Conservation (phyloP, 2,797 vertebrate species). For the Loris lydekkerianus region DNA sequence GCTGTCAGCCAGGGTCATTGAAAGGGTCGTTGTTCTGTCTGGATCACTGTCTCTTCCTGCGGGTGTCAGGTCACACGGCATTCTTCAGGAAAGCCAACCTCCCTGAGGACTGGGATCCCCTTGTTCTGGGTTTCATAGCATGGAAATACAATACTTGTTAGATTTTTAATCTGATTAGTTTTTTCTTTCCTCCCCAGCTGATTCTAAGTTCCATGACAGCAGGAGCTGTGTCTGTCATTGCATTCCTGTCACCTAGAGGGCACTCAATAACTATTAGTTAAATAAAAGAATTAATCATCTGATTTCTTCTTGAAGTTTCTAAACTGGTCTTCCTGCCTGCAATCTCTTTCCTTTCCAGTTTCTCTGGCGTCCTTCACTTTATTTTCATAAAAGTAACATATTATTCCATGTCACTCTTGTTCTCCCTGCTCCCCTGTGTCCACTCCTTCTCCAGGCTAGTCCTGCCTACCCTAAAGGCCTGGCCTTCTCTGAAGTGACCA, state of each 20-base stretch:
- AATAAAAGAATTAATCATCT: not conserved
- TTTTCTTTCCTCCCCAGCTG: not conserved
- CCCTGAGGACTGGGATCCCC: not conserved
- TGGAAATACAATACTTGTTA: not conserved
- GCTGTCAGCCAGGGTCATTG: not conserved
- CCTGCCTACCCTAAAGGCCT: not conserved
- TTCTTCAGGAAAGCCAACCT: not conserved
- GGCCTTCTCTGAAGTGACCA: fast-evolving
- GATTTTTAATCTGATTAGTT: not conserved
- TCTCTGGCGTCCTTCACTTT: not conserved
- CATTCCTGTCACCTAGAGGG: not conserved
- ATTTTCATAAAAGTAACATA: not conserved
- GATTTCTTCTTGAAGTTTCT: not conserved
- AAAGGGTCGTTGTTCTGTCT: not conserved
- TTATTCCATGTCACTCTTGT: not conserved
- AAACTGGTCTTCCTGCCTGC: not conserved
- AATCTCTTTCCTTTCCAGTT: not conserved
- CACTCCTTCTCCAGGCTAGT: not conserved
- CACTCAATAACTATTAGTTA: not conserved
- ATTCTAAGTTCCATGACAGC: not conserved
- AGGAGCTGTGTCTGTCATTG: not conserved
- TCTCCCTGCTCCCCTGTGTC: not conserved
- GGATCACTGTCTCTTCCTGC: not conserved
- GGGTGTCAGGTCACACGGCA: not conserved
- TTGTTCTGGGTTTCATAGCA: not conserved